phyloP scores from a whole-genome alignment of 2,888 invertebrate species.

The Eubasilissa splendida region DNA sequence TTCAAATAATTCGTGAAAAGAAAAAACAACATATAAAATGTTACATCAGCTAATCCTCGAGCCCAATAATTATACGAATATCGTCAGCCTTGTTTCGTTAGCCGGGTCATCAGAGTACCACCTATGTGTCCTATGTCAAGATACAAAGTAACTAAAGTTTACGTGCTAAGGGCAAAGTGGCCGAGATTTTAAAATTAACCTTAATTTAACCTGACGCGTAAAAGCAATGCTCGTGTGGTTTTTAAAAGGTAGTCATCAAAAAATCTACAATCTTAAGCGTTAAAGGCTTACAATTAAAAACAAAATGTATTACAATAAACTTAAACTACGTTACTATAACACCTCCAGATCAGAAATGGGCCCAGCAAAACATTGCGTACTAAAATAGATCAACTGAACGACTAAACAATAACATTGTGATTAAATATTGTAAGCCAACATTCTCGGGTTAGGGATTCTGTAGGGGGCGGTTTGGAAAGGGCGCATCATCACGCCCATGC shows the following conservation, averaged over 20 bases:
- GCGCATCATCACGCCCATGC: constrained; percentile 32
- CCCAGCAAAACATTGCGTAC: constrained; percentile 2
- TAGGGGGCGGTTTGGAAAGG: constrained; percentile 43
- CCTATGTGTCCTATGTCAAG: constrained; percentile 1
- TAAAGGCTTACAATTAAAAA: constrained; percentile 11
- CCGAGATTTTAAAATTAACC: constrained; percentile 2
- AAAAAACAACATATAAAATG: constrained; percentile 43
- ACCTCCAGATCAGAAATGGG: not conserved
- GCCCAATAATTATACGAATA: constrained; percentile 17
- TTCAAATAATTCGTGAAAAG: constrained; percentile 45
- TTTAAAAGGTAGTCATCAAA: constrained; percentile 29
- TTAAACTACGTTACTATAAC: constrained; percentile 8
- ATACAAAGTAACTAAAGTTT: not conserved
- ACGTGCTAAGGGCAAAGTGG: not conserved
- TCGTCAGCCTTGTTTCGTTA: constrained; percentile 27
- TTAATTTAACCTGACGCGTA: not conserved
- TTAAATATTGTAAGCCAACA: constrained; percentile 42
- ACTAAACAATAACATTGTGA: not conserved
- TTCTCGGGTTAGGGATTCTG: constrained; percentile 43
- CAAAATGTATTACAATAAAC: constrained; percentile 17
- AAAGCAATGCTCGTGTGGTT: constrained; percentile 40
- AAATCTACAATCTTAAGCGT: not conserved
- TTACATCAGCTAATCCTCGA: constrained; percentile 30
- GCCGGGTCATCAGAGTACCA: constrained; percentile 25
- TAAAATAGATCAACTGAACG: not conserved